A percentile compares a stretch with the other conserved stretches of the same genome.
These are phyloP conservation scores for Sinodicranocentrus sp. DNA, from an alignment of 2,888 invertebrate species.

Conservation along the genomic window DNA sequence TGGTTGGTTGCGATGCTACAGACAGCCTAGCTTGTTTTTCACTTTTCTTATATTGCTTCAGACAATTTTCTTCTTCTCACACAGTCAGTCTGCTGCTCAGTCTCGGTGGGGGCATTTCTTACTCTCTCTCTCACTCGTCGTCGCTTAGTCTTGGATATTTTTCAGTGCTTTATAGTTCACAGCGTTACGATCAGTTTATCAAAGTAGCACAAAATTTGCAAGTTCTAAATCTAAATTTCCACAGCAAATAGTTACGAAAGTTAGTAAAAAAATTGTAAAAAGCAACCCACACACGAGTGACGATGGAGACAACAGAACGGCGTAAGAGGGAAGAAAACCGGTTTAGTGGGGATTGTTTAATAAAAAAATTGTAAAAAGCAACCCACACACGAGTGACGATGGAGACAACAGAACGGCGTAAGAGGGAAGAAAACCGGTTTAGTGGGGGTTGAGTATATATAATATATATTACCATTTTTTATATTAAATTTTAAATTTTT, in stretches of 20 bases:
- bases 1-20: no score
- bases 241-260: background rate
- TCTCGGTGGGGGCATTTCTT: no score
- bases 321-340: background rate
- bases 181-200: no score
- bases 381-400: background rate
- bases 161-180: no score
- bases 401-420: background rate
- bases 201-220: no score
- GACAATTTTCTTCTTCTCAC: no score
- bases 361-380: background rate
- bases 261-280: background rate
- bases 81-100: no score
- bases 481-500: conserved; percentile 9
- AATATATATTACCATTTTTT: background rate
- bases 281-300: background rate
- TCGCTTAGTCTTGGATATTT: no score
- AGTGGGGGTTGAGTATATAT: conserved; percentile 23
- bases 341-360: background rate
- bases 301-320: background rate
- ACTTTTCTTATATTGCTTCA: no score
- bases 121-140: no score
- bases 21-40: no score
- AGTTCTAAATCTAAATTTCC: no score
- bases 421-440: conserved; percentile 22